Evolutionary conservation across 2,888 invertebrate genomes (phyloP).

Genomic region (Eulithis testata): DNA sequence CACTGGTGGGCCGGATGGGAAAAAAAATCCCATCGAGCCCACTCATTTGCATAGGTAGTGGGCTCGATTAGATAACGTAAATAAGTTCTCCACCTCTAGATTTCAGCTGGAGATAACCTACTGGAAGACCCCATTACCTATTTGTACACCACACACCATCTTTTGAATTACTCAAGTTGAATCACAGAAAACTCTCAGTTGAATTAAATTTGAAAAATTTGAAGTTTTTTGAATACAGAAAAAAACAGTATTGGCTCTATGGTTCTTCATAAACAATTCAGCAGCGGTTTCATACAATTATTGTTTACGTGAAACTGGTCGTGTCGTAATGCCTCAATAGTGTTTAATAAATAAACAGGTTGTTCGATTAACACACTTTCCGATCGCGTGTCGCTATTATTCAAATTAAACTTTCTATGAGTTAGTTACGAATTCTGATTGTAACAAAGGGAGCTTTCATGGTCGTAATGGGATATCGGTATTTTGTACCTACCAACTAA

Average conservation of each 20-base stretch:
- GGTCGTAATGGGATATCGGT: conserved; percentile 5
- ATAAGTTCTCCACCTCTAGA: no score
- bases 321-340: conserved; percentile 52
- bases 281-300: conserved; percentile 63
- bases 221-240: no score
- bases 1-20: no score
- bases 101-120: no score
- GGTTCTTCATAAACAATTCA: conserved; percentile 63
- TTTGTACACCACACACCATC: no score
- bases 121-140: no score
- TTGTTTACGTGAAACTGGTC: conserved; percentile 67
- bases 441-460: conserved; percentile 35
- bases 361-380: conserved; percentile 63
- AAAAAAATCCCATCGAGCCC: no score
- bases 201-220: no score
- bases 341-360: conserved; percentile 69
- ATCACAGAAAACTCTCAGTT: no score
- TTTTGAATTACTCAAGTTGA: no score
- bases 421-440: conserved; percentile 46
- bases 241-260: conserved; percentile 13
- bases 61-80: no score
- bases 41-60: no score
- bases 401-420: conserved; percentile 46
- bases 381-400: conserved; percentile 45
- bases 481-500: background rate